phyloP scores from a whole-genome alignment of 2,113 vertebrate species.

The Mohoua ochrocephala region DNA sequence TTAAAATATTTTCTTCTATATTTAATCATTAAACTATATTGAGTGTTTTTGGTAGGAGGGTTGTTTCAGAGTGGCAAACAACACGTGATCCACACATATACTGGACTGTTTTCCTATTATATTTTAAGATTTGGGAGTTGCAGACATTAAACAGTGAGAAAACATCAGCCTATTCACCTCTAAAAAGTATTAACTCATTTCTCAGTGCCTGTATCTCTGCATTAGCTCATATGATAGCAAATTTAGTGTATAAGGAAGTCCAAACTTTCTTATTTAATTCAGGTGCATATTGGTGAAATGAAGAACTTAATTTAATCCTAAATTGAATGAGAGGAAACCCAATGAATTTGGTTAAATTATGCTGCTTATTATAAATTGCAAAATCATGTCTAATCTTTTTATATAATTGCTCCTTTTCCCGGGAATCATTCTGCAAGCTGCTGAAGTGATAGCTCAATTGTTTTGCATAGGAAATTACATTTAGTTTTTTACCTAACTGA shows the following conservation, averaged over 20 bases:
- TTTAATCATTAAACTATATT: neutral
- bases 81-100: neutral
- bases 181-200: neutral
- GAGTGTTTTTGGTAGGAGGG: neutral
- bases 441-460: neutral
- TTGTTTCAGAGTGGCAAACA: neutral
- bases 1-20: neutral
- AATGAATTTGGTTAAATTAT: neutral
- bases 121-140: neutral
- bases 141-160: neutral
- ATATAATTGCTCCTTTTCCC: neutral
- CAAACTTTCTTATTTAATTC: neutral
- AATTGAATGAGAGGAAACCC: neutral
- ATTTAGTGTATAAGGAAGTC: neutral
- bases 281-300: neutral
- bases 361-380: neutral
- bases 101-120: neutral
- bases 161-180: neutral
- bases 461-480: neutral
- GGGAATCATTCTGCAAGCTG: neutral
- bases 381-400: neutral
- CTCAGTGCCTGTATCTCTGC: neutral
- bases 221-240: neutral
- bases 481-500: neutral
- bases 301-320: neutral